Evolutionary conservation across 1,140 invertebrate species (phyloP), one percentile per base, ranked within the genome.

Genomic region (Phymastichus coffea): DNA sequence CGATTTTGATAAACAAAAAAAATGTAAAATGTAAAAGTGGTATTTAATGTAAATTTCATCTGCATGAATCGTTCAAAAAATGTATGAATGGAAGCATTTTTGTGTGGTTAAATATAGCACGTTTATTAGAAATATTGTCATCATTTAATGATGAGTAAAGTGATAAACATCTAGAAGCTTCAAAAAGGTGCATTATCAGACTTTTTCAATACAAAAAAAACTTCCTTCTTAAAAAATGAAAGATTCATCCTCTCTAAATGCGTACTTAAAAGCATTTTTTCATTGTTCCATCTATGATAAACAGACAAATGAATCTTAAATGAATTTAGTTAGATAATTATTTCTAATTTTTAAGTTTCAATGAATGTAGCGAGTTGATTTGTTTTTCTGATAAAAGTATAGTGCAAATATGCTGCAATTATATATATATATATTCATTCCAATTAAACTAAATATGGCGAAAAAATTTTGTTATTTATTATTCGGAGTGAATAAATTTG

Each of bases 401-500:
- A 51, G 35, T 22, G 19, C 8, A 46, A 46, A 19, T 20, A 23
- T 23, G n/a, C 14, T 23, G 23, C 17, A 22, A 14, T 46, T 23
- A 17, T 22, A 14, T 23, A 46, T n/a, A 25, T 17, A 46, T 22
- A 46, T 46, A 55, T 55, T 41, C 40, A 65, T 55, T 40, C 17
- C 22, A 54, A 57, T 57, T 41, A 61, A n/a, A 65, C 57, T 60
- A 58, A 3, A n/a, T 35, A 25, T 47, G 9, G n/a, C 25, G 55
- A 60, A 28, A 66, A 47, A 63, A 61, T 63, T 63, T 59, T 63
- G 43, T 57, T 66, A 67, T 66, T 65, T 70, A 68, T 68, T 66
- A 37, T 63, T 63, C 67, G 63, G 57, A 51, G 44, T 46, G 57
- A 72, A 66, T 64, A 66, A 70, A 68, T 55, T 52, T 58, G 60